These are phyloP conservation scores for Aldrovandia affinis DNA, from an alignment of 2,797 vertebrate species.

Conservation along the genomic window DNA sequence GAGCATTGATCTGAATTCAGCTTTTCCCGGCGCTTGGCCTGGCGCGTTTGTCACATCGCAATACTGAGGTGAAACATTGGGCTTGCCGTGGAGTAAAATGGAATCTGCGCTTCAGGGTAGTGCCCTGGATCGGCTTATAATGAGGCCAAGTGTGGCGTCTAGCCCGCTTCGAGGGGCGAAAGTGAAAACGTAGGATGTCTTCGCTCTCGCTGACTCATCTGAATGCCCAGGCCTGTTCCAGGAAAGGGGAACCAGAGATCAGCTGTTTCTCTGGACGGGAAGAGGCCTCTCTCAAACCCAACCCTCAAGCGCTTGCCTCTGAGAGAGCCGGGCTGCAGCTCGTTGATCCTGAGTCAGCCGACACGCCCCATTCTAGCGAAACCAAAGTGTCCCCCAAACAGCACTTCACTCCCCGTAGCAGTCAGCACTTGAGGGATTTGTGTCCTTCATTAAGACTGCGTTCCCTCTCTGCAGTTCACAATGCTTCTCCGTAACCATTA, in stretches of 20 bases:
- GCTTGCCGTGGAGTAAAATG: not conserved
- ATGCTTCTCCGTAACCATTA: not conserved
- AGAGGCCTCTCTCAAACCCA: not conserved
- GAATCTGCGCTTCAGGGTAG: not conserved
- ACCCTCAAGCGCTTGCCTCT: not conserved
- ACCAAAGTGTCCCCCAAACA: not conserved
- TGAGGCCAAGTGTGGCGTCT: not conserved
- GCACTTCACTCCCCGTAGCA: not conserved
- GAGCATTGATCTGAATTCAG: not conserved
- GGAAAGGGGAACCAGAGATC: not conserved
- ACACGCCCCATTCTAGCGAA: not conserved
- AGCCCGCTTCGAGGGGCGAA: not conserved
- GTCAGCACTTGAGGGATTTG: not conserved
- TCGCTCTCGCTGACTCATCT: not conserved
- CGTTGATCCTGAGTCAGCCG: not conserved
- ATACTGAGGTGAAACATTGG: not conserved
- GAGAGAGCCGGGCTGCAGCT: not conserved
- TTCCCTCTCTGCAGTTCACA: not conserved
- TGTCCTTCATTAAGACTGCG: not conserved
- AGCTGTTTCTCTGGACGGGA: not conserved
- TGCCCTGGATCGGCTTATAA: slow-evolving; percentile 22
- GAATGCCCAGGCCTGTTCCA: not conserved
- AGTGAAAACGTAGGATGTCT: slow-evolving; percentile 2
- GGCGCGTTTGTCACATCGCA: not conserved
- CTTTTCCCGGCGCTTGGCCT: not conserved